Base-by-base conservation (phyloP, 2,888 invertebrate species). In the Crossocerus cetratus region DNA sequence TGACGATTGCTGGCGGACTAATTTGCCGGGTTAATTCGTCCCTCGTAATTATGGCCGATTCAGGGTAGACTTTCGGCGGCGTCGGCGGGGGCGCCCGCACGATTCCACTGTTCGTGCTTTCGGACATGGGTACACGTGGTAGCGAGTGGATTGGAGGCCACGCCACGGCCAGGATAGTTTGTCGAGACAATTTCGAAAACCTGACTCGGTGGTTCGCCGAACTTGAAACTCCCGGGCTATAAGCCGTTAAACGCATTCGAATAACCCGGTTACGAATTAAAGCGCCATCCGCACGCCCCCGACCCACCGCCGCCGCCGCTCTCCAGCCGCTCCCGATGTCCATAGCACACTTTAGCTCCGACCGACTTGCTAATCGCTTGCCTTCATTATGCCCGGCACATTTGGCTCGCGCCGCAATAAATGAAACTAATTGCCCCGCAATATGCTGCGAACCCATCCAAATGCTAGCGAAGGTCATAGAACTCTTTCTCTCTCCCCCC, bases 1-100 rank as follows among this genome's bases (percentile, higher is more conserved):
- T 76, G 74, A 68, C 74, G 69, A 77, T 84, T 82, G 86, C 83
- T 83, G 82, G 78, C 75, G 76, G 81, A 84, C 80, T 85, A 84
- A 86, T 87, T 86, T 84, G 77, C 76, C 75, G 77, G 32, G 77
- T 79, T 78, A 78, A 83, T 79, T 78, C 79, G 76, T 81, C 76
- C 80, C 65, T 73, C 78, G 77, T 77, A 84, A 83, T 84, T 80
- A 76, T 67, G 73, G 65, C 65, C 63, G 63, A 62, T 79, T 78
- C 72, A 65, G 23, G 54, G 71, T 32, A 59, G 67, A 77, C 71
- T 79, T 74, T 76, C 67, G 53, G 42, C 14, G 45, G 3, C n/a
- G n/a, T 2, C 45, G 23, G 32, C 3, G 32, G 32, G 8, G 32
- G 32, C 32, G 11, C 32, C 32, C 32, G 32, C 32, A 32, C 32